A percentile compares a stretch with the other conserved stretches of the same genome.
Evolutionary conservation across 2,888 invertebrate species (phyloP).

Genomic region (Tortrix viridana): DNA sequence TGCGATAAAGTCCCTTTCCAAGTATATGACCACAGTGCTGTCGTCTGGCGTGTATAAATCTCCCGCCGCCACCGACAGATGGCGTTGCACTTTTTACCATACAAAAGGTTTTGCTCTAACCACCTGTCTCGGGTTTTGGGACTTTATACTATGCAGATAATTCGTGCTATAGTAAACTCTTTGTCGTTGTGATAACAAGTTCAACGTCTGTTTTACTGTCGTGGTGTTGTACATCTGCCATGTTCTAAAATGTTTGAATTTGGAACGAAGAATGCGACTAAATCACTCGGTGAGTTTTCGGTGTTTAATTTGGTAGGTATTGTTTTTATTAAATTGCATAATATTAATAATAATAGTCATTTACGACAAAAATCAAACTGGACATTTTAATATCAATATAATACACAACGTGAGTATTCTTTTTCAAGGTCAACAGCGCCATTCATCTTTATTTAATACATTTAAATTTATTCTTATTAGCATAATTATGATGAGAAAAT

Average conservation of each 20-base stretch:
- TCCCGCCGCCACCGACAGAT: slow-evolving; percentile 74
- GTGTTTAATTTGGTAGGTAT: neutral
- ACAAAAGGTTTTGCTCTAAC: slow-evolving; percentile 60
- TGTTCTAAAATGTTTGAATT: neutral
- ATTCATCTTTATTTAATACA: no score
- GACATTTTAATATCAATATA: no score
- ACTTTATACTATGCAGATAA: neutral
- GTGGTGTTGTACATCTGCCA: neutral
- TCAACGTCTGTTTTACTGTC: neutral
- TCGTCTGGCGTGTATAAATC: slow-evolving; percentile 62
- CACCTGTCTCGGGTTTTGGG: slow-evolving; percentile 49
- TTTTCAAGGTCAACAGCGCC: no score
- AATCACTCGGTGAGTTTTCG: neutral
- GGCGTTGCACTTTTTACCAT: slow-evolving; percentile 70
- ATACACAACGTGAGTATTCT: no score
- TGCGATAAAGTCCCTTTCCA: neutral
- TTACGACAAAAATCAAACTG: no score
- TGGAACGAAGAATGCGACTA: neutral
- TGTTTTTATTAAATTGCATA: no score
- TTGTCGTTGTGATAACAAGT: neutral
- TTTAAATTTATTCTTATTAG: no score
- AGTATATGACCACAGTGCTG: slow-evolving; percentile 12
- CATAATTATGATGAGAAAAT: no score
- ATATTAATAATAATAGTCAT: no score
- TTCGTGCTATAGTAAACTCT: neutral